A percentile compares a stretch with the other conserved stretches of the same genome.
Evolutionary conservation across 1,140 invertebrate species (phyloP).

Genomic region (Palaemon carinicauda): DNA sequence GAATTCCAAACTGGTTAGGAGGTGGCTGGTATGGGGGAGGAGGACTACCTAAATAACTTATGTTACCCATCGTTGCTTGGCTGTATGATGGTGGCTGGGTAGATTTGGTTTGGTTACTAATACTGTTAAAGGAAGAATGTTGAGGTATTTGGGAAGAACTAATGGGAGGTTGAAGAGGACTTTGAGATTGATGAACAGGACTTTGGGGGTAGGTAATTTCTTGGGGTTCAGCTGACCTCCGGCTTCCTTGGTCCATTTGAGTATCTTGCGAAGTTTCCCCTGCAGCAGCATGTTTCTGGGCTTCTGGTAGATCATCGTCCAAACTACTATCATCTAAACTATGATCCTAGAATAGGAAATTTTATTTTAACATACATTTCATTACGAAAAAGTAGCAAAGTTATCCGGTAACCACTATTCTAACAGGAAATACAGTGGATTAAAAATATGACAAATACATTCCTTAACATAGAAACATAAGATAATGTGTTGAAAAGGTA

Average conservation of each 20-base stretch:
- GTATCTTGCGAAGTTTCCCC: not conserved
- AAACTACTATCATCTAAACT: conserved; percentile 48
- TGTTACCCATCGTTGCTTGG: conserved; percentile 20
- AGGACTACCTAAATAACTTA: conserved; percentile 23
- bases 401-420: too few species aligned
- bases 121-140: conserved; percentile 2
- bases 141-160: not conserved
- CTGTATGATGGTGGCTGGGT: conserved; percentile 23
- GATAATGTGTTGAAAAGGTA: too few species aligned
- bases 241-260: conserved; percentile 30
- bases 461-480: too few species aligned
- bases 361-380: not conserved
- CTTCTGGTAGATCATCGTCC: conserved; percentile 40
- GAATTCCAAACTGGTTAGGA: conserved; percentile 17
- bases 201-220: conserved; percentile 14
- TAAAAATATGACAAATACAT: too few species aligned
- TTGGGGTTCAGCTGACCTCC: conserved; percentile 43
- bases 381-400: not conserved
- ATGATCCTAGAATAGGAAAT: conserved; percentile 8
- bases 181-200: not conserved
- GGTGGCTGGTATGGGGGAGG: conserved; percentile 43
- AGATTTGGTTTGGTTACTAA: not conserved
- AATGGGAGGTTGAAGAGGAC: not conserved
- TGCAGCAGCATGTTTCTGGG: conserved; percentile 25
- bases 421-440: too few species aligned